Evolutionary conservation across 2,113 vertebrate genomes (phyloP), one percentile per base, ranked within the genome.

Genomic region (Nothobranchius kuhntae): DNA sequence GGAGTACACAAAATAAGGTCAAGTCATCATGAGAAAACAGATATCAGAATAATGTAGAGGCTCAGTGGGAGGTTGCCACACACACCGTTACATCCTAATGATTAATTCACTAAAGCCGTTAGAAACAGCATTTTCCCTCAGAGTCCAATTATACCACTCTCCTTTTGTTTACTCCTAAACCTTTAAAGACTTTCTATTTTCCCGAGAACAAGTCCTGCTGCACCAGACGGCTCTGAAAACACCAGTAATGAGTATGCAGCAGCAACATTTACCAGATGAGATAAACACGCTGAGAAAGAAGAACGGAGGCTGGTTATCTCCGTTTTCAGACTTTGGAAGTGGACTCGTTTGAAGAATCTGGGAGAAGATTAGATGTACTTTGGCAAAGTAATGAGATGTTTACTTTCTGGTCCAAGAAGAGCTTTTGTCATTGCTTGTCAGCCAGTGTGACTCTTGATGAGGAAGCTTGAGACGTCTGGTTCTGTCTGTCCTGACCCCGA

Each of bases 81-180:
- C 14, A 63, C 14, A 52, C 60, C 57, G 55, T 38, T 70, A 76
- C 64, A 36, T 68, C 59, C 58, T 79, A 61, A 77, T 71, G 71
- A 83, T 21, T 21, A 21, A 21, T 21, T 46, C 54, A 13, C 42
- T 13, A 17, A 69, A 38, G 58, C 82, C 35, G 67, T 69, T 67
- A 77, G 38, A 68, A 40, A 40, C 4, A 40, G 7, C 38, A 6
- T 81, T 75, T 75, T 66, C 53, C 74, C 68, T 72, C 30, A 53
- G 78, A 75, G 61, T 72, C 80, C 68, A 83, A 84, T 87, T 85
- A 86, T 55, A 83, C 57, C 70, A 54, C 48, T 71, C 67, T 75
- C n/a, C 57, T 65, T 61, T 85, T 78, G 66, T 87, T 84, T 68
- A 80, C 54, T 63, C 62, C 66, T 51, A 57, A 78, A 75, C 65